phyloP scores from a whole-genome alignment of 2,113 vertebrate species.

The Siphamia tubifer region DNA sequence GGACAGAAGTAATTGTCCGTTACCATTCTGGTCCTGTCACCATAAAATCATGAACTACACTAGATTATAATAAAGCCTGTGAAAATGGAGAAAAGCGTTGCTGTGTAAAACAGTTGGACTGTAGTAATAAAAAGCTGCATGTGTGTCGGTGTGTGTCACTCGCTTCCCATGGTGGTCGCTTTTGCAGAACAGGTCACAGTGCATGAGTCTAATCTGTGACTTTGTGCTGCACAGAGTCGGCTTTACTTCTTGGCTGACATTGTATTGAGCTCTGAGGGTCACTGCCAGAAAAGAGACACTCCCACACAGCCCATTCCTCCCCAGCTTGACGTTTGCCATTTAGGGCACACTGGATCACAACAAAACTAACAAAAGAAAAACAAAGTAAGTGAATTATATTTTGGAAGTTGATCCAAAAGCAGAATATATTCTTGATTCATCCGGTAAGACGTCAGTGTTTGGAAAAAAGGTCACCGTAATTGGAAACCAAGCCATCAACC shows the following conservation, averaged over 20 bases:
- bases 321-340: conserved; percentile 63
- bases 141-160: not conserved
- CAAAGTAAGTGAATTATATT: conserved; percentile 50
- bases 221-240: not conserved
- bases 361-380: conserved; percentile 39
- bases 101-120: conserved; percentile 16
- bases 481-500: conserved; percentile 54
- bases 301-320: conserved; percentile 17
- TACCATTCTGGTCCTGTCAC: conserved; percentile 25
- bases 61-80: conserved; percentile 42
- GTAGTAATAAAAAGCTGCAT: conserved; percentile 27
- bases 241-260: not conserved
- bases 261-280: conserved; percentile 7
- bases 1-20: conserved; percentile 22
- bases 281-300: conserved; percentile 15
- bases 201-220: not conserved
- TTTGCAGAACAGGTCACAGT: too few species aligned
- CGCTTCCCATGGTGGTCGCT: too few species aligned
- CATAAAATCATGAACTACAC: conserved; percentile 24
- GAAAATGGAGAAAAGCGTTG: conserved; percentile 19
- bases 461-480: conserved; percentile 45
- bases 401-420: conserved; percentile 36
- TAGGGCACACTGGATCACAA: conserved; percentile 32
- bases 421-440: conserved; percentile 45
- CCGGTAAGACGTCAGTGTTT: conserved; percentile 42